Evolutionary conservation across 2,888 invertebrate genomes (phyloP), one percentile per base, ranked within the genome.

Genomic region (Pristionchus maxplancki): DNA sequence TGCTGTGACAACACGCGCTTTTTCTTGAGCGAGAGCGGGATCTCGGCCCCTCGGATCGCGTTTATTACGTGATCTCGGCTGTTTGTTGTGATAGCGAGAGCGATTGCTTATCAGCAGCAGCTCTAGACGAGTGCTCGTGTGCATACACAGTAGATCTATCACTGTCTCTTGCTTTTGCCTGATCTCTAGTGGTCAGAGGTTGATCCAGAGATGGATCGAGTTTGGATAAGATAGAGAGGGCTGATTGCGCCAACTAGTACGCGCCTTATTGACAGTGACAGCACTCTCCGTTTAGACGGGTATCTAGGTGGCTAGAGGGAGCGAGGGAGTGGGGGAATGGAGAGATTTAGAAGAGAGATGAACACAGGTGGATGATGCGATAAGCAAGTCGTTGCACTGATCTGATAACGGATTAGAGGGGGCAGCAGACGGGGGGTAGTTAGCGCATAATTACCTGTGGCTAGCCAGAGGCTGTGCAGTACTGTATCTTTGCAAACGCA

Each of bases 241-340:
- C 44, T 40, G 78, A 40, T 78, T 78, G 44, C 78, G 40, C 44
- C 78, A 44, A 78, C 78, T 78, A 48, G 78, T 71, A 71, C 71
- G 71, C 37, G 71, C 71, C 71, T 71, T 71, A 78, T 78, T 78
- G 44, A 40, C 78, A 78, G 78, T 78, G 40, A 48, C 78, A 67
- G 67, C 17, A 34, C 17, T 34, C 67, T 34, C 34, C 5, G 31
- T 67, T 64, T 64, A 28, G n/a, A 11, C 64, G 24, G 67, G 13
- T 67, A 6, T 58, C 8, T 6, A 44, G 71, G 40, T 20, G 34
- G 24, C 40, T 37, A 31, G 71, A 40, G 40, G 34, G 40, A 74
- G 71, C 31, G 37, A 74, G 20, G 24, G 37, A 74, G 5, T 1
- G 40, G 71, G 40, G 1, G 71, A 31, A 24, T 9, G 40, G 71